Evolutionary conservation across 1,140 invertebrate species (phyloP), one percentile per base, ranked within the genome.

Genomic region (Himalopsyche phryganea): DNA sequence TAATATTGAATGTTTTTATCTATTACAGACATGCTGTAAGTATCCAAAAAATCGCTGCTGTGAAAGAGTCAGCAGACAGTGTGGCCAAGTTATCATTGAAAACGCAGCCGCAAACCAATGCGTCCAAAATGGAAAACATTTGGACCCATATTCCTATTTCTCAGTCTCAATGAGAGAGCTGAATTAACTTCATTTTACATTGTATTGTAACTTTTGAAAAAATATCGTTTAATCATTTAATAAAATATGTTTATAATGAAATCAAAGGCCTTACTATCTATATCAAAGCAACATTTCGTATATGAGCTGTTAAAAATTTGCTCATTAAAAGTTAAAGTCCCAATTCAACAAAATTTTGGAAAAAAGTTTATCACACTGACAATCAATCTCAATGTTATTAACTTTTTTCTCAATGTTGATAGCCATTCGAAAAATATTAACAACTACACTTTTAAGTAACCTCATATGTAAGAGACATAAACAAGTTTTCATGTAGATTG

Each of bases 71-170:
- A 36, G 67, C 66, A 42, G 67, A 74, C 18, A 45, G 11, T 13
- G 15, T 35, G 40, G 51, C 20, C 15, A 64, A 64, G 38, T 11
- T 35, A 7, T 15, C 49, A n/a, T 20, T 13, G n/a, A 60, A 60
- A 51, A 5, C 46, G 15, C 58, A 51, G 35, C 13, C 47, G 1
- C 53, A 56, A 19, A 50, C 63, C 71, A 44, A 61, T 72, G 7
- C 62, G 65, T 46, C 71, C 44, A 72, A 72, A 55, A 66, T 76
- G 40, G 73, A 75, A 50, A 73, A 72, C 50, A 61, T 76, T 41
- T 76, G 74, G 75, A 54, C 71, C 9, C 64, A 69, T 44, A 70
- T 75, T 45, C 73, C 72, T 48, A 67, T 71, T 11, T 72, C 74
- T 56, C 71, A 74, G 61, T 71, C 68, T 58, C 71, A 76, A 50